Evolutionary conservation across 1,140 invertebrate species (phyloP), one percentile per base, ranked within the genome.

Genomic region (Ruditapes philippinarum): DNA sequence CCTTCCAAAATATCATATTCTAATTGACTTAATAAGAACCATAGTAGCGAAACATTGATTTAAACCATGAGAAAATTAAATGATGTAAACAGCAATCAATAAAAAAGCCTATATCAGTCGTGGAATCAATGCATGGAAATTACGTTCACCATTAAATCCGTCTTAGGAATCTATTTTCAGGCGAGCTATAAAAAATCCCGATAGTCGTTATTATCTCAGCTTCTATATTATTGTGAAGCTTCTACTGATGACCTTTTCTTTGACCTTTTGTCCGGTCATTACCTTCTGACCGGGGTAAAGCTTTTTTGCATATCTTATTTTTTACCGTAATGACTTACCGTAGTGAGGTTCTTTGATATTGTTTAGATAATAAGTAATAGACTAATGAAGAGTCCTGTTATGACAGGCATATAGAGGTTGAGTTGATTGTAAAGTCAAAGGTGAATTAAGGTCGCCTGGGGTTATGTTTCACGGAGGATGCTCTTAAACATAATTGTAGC

Each of bases 261-360:
- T 73, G 82, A 84, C 82, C 82, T 84, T 78, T 84, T 84, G 82
- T 73, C 82, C 82, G 82, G 82, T 84, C 82, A 51, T 73, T 84
- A 73, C 82, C 82, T 84, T 54, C 82, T 84, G 82, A 84, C 82
- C 82, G 82, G 65, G 82, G 38, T 73, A 84, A 82, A 68, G 31
- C 62, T 49, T 73, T 80, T 84, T 84, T 84, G 62, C 65, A 70
- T 70, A 70, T 70, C 65, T 84, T 73, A 36, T 54, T 73, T 73
- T 84, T 84, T 84, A 84, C 82, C 65, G 82, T 84, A 84, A 84
- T 84, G 65, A 54, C 82, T 84, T 84, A 83, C 80, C 36, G n/a
- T 57, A 73, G 14, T 42, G 25, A 73, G 22, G 2, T 25, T 4
- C 65, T 84, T 84, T 65, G 65, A 70, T 70, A 49, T 60, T 25